Base-by-base conservation (phyloP, 2,888 invertebrate genomes). In the Drosophila algonquin region DNA sequence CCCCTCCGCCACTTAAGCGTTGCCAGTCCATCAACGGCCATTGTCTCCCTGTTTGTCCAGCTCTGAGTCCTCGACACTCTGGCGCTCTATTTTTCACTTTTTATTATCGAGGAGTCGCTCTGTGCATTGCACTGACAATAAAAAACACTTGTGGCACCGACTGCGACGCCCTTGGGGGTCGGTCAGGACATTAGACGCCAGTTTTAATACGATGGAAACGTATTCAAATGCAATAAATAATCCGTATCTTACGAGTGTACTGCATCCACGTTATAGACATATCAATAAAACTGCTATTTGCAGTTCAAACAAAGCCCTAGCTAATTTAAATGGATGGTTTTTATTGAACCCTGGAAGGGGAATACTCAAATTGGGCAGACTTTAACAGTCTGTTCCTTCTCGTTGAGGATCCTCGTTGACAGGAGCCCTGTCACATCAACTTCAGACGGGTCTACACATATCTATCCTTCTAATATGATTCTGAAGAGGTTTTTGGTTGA, bases 121-220 rank as follows among this genome's bases (percentile, higher is more conserved):
- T 77, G 58, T 65, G 72, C 53, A 61, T 50, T 71, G 75, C 63
- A 70, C 51, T 70, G 44, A 61, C 61, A 21, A 55, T 73, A 55
- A 62, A 62, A 47, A 57, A 55, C 75, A 73, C 73, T 73, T 73
- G 75, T 68, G 55, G 69, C 61, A 52, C 16, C 16, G 21, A 45
- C 12, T 21, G 30, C 30, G 27, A 14, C 18, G 32, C 35, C 46
- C 44, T 67, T 68, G 68, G 18, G 68, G 18, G n/a, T 50, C 18
- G 8, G 69, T 21, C 57, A 30, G 69, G 27, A 27, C 46, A 51
- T 56, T 35, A 71, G 55, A 56, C 51, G 55, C 51, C 72, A 51
- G 21, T 21, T 21, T 30, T 14, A 40, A 54, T 60, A 21, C 27
- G 47, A n/a, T 24, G n/a, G 51, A 63, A 46, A 35, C 4, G 32